Conservation (phyloP, 2,888 invertebrate species). For the Eupithecia subfuscata region DNA sequence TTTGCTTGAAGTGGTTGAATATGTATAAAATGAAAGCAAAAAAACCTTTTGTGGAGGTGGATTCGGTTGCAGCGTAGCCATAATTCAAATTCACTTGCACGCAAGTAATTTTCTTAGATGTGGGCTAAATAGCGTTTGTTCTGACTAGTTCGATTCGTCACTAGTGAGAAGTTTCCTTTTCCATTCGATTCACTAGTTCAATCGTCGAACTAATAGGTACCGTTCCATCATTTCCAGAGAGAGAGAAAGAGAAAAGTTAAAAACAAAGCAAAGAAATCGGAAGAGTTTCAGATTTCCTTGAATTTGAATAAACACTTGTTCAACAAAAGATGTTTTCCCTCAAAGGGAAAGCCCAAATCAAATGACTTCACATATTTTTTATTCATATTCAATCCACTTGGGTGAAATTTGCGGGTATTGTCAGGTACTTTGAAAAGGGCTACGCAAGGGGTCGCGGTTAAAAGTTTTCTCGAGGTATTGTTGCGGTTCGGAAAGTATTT, state of each 20-base stretch:
- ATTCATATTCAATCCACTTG: constrained; percentile 44
- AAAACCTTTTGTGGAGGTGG: neutral
- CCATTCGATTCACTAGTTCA: no score
- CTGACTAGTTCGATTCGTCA: no score
- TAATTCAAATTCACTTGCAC: neutral
- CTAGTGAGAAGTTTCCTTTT: no score
- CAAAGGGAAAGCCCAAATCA: constrained; percentile 32
- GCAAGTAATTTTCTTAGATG: neutral
- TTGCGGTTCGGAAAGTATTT: constrained; percentile 51
- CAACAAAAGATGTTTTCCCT: constrained; percentile 35
- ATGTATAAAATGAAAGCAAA: neutral
- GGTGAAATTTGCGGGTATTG: constrained; percentile 62
- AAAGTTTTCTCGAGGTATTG: constrained; percentile 51
- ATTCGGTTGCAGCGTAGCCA: neutral
- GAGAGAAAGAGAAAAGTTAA: neutral
- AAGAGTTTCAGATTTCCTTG: constrained; percentile 1
- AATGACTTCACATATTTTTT: constrained; percentile 47
- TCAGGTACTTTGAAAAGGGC: constrained; percentile 55
- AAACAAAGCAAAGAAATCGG: neutral
- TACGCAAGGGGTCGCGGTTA: constrained; percentile 52
- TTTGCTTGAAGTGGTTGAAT: neutral
- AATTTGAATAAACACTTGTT: constrained; percentile 20
- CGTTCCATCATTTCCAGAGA: neutral
- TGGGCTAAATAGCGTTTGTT: no score
- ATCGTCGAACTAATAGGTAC: no score